These are phyloP conservation scores for Limulus polyphemus DNA, from an alignment of 2,888 invertebrate species.

Conservation along the genomic window DNA sequence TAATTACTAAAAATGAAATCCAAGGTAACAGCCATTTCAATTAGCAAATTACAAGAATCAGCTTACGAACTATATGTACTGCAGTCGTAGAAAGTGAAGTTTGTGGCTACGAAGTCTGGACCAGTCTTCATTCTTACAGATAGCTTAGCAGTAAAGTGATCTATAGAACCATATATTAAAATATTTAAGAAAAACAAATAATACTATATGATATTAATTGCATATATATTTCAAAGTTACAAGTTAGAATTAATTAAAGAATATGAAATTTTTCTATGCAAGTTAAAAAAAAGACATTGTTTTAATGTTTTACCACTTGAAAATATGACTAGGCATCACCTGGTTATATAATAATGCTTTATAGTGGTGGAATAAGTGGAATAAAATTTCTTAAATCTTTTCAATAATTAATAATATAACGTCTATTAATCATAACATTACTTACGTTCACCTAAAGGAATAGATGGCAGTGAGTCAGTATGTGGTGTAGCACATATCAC, in stretches of 20 bases:
- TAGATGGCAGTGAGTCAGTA: constrained; percentile 80
- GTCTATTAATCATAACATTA: constrained; percentile 1
- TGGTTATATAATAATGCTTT: no score
- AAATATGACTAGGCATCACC: no score
- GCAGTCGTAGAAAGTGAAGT: constrained; percentile 98
- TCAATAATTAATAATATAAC: background rate
- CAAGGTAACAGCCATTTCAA: no score
- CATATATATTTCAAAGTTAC: no score
- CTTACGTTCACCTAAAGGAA: constrained; percentile 74
- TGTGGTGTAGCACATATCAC: constrained; percentile 92
- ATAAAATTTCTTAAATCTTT: no score
- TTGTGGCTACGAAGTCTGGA: constrained; percentile 89
- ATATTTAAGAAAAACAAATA: constrained; percentile 3
- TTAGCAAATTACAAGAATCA: constrained; percentile 2
- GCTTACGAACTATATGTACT: constrained; percentile 73
- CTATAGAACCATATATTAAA: constrained; percentile 38
- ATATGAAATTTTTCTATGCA: no score
- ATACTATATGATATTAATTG: no score
- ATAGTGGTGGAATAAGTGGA: no score
- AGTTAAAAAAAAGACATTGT: no score
- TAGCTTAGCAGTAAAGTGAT: constrained; percentile 86
- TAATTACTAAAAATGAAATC: no score
- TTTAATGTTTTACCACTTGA: no score
- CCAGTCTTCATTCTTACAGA: constrained; percentile 82
- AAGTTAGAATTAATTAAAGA: no score